Evolutionary conservation across 2,888 invertebrate species (phyloP).

Genomic region (Elegia similella): DNA sequence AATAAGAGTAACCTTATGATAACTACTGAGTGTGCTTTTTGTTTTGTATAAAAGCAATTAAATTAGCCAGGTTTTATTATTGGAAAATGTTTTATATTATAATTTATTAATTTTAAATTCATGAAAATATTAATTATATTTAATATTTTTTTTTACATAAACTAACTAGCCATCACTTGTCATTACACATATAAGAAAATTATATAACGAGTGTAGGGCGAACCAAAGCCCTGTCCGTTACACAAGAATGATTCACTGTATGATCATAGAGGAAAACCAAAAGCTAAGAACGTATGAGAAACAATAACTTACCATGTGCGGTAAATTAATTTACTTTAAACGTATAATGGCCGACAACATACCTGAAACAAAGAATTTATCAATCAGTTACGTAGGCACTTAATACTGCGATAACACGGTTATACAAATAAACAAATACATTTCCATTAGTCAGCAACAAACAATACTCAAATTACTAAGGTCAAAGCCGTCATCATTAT

Average conservation of each 20-base stretch:
- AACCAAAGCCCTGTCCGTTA: too few relatives aligned
- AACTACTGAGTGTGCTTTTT: too few relatives aligned
- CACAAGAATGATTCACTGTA: background rate
- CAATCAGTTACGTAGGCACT: conserved; percentile 20
- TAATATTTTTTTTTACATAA: too few relatives aligned
- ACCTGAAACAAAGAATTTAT: conserved; percentile 54
- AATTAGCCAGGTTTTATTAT: too few relatives aligned
- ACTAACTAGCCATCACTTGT: too few relatives aligned
- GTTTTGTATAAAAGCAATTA: too few relatives aligned
- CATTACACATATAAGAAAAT: too few relatives aligned
- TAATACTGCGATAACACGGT: conserved; percentile 20
- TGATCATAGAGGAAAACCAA: background rate
- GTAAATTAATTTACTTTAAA: background rate
- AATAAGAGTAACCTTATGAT: too few relatives aligned
- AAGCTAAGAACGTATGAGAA: background rate
- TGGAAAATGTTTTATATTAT: too few relatives aligned
- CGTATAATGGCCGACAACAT: conserved; percentile 32
- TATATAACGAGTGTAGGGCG: too few relatives aligned
- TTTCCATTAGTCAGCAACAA: background rate
- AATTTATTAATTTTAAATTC: too few relatives aligned
- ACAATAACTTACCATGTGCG: background rate
- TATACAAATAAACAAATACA: conserved; percentile 6
- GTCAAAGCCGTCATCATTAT: conserved; percentile 6
- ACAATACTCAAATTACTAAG: conserved; percentile 4
- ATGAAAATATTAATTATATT: too few relatives aligned